Base-by-base conservation (phyloP, 2,797 vertebrate genomes). In the Champsocephalus esox region DNA sequence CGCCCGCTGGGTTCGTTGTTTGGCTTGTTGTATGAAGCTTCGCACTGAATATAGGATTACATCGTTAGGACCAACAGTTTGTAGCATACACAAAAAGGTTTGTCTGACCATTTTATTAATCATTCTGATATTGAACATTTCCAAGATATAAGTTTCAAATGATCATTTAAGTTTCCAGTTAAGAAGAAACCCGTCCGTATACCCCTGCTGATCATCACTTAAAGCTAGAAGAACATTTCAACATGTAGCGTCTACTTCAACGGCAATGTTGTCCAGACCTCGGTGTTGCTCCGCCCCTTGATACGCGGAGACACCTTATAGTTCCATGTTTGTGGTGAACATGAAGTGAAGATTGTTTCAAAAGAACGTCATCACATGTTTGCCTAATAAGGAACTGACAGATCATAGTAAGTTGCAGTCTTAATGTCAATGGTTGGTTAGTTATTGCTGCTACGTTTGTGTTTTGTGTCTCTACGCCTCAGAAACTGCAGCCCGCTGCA, bases 361-460 rank as follows among this genome's bases (percentile, higher is more conserved):
- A 24, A 34, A 56, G 9, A 62, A 43, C 16, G 56, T 56, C 38
- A 13, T 45, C 44, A 16, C 3, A 13, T 43, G 9, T 38, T 59
- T 67, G 61, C 59, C 50, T 58, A 10, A 55, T 10, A 19, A 64
- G 49, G 44, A 70, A 57, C 12, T 57, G 56, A 63, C 63, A 34
- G 60, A 60, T 52, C n/a, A 43, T 67, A 59, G 54, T 57, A n/a
- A 65, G 41, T 38, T 54, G 48, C 56, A 68, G 71, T 84, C 77
- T 77, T 73, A 68, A 70, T 72, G 56, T 59, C 72, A 71, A 72
- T 17, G 52, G 32, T 78, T 66, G 62, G 66, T 70, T 67, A 24
- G 46, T 38, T 75, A 66, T 79, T 75, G 85, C 87, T 86, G 77
- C 83, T 84, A 73, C 51, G 12, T 56, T 65, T 71, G 65, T 77